Evolutionary conservation across 2,888 invertebrate genomes (phyloP), one percentile per base, ranked within the genome.

Genomic region (Spilosoma lubricipeda): DNA sequence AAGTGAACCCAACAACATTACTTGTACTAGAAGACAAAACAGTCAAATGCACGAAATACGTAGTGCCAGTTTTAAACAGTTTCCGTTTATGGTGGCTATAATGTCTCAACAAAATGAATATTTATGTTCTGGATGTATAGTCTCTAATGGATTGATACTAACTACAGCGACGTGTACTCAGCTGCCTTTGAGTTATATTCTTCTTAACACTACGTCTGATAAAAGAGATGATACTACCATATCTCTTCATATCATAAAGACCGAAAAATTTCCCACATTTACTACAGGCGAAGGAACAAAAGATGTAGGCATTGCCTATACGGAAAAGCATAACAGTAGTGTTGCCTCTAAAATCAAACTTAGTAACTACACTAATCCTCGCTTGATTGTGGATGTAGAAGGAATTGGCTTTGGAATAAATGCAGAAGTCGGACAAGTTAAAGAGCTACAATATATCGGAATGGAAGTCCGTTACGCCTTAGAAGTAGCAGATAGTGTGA

Each of bases 361-460:
- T 15, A 95, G 94, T 77, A 93, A 93, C 80, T 89, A 81, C 67
- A 93, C 93, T 7, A 88, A 81, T 75, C 74, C 85, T 18, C 86
- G 85, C n/a, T 81, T 73, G 52, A 71, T 93, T 27, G 42, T 84
- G 15, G 94, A 93, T 78, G 74, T 94, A 52, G 92, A 92, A 88
- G 92, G 89, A 67, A 71, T 95, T 71, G 95, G 95, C 52, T 95
- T 90, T 85, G 95, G 95, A 66, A 84, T 95, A 56, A 95, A 95
- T 80, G 82, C 92, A 66, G 93, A 93, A 13, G 82, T 90, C 48
- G 93, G 92, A 13, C 85, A 90, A 82, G 66, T 77, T 2, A 93
- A 87, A 84, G 88, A 90, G 48, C 85, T 95, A 65, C 95, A 95
- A 75, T 93, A 87, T 81, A 85, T 94, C 56, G 95, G 95, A 9